These are phyloP conservation scores for Trididemnum nubilum DNA, from an alignment of 23 tunicate genomes.

Conservation along the genomic window DNA sequence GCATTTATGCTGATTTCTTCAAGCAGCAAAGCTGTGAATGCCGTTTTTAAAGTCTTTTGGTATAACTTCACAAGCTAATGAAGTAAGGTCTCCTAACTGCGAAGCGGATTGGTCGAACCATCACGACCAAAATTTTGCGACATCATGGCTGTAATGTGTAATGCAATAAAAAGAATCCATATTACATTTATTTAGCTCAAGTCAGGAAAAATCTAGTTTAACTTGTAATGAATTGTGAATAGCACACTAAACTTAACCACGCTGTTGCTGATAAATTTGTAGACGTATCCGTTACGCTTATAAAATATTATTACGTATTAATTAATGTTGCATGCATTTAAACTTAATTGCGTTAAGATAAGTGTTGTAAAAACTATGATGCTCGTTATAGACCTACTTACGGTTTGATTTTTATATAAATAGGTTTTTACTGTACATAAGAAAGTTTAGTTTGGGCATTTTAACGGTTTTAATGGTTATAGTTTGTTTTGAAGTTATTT, in stretches of 20 bases:
- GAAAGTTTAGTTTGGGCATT: neutral
- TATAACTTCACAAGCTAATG: neutral
- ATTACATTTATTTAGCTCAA: neutral
- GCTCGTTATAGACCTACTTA: slow-evolving; percentile 1
- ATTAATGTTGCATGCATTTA: neutral
- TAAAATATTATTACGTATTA: neutral
- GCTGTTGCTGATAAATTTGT: neutral
- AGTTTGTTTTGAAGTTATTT: neutral
- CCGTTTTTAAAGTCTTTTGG: neutral
- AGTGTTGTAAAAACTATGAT: neutral
- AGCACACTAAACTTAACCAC: neutral
- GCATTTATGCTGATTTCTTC: neutral
- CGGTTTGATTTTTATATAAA: neutral
- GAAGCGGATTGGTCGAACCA: neutral
- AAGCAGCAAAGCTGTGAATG: neutral
- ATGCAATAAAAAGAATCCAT: neutral
- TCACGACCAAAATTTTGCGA: neutral
- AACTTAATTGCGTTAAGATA: neutral
- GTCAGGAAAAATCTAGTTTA: neutral
- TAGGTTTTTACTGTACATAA: neutral
- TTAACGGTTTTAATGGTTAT: neutral
- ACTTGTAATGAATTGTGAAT: neutral
- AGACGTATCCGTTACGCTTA: neutral
- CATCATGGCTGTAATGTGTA: neutral
- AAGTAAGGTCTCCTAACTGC: slow-evolving; percentile 1